Conservation (phyloP, 37 sponge, comb jelly and placozoan species). For the Halisarca cf. caerulea region DNA sequence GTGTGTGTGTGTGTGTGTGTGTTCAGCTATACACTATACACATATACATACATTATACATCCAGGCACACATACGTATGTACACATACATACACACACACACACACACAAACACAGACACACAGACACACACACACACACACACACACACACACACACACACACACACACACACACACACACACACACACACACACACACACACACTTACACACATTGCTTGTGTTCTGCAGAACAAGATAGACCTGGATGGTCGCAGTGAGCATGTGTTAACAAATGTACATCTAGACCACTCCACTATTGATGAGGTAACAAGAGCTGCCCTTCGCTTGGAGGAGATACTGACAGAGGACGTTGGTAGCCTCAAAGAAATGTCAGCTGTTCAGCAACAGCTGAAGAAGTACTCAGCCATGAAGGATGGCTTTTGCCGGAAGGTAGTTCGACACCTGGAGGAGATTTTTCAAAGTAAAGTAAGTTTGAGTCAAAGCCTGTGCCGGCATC, state of each 20-base stretch:
- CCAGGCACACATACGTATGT: too few species aligned
- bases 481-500: too few species aligned
- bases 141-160: too few species aligned
- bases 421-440: constrained; percentile 41
- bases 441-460: constrained; percentile 43
- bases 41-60: too few species aligned
- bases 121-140: too few species aligned
- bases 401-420: constrained; percentile 40
- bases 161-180: too few species aligned
- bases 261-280: constrained; percentile 18
- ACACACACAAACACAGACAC: too few species aligned
- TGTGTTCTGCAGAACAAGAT: constrained; percentile 62
- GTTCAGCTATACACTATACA: too few species aligned
- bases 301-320: constrained; percentile 54
- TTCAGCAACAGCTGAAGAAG: constrained; percentile 46
- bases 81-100: too few species aligned
- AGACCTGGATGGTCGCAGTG: constrained; percentile 57
- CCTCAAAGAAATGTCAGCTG: constrained; percentile 58
- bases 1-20: too few species aligned
- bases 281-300: constrained; percentile 19
- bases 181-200: too few species aligned
- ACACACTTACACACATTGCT: too few species aligned
- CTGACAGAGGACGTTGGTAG: constrained; percentile 37
- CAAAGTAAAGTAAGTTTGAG: neutral
- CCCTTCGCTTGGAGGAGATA: constrained; percentile 45